Evolutionary conservation across 2,113 vertebrate genomes (phyloP).

Genomic region (Abramis brama): DNA sequence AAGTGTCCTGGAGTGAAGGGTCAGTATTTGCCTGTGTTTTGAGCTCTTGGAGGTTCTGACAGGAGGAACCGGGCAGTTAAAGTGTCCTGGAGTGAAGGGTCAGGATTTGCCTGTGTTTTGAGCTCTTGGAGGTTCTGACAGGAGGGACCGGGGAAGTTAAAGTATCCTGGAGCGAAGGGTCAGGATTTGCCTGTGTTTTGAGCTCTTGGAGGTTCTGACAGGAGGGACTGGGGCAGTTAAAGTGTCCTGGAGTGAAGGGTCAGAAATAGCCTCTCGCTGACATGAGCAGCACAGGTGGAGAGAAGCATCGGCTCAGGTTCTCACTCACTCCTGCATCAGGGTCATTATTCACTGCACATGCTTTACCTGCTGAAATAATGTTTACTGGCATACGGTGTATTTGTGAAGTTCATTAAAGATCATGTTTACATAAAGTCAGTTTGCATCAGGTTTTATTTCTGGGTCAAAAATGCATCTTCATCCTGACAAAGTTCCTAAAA

Average conservation of each 20-base stretch:
- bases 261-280: slow-evolving; percentile 52
- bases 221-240: slow-evolving; percentile 4
- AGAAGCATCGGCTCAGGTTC: not conserved
- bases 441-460: not conserved
- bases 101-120: not conserved
- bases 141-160: slow-evolving; percentile 7
- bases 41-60: not conserved
- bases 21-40: not conserved
- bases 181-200: not conserved
- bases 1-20: slow-evolving; percentile 16
- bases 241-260: slow-evolving; percentile 23
- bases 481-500: not conserved
- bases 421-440: not conserved
- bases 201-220: slow-evolving; percentile 7
- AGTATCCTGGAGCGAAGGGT: slow-evolving; percentile 23
- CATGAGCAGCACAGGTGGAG: slow-evolving; percentile 46
- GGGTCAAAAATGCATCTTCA: not conserved
- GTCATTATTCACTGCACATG: not conserved
- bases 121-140: not conserved
- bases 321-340: not conserved
- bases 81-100: slow-evolving; percentile 22
- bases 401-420: not conserved
- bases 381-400: not conserved
- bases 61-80: slow-evolving; percentile 15
- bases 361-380: not conserved